phyloP scores from a whole-genome alignment of 2,888 invertebrate species.

The Lasioglossum lativentre region DNA sequence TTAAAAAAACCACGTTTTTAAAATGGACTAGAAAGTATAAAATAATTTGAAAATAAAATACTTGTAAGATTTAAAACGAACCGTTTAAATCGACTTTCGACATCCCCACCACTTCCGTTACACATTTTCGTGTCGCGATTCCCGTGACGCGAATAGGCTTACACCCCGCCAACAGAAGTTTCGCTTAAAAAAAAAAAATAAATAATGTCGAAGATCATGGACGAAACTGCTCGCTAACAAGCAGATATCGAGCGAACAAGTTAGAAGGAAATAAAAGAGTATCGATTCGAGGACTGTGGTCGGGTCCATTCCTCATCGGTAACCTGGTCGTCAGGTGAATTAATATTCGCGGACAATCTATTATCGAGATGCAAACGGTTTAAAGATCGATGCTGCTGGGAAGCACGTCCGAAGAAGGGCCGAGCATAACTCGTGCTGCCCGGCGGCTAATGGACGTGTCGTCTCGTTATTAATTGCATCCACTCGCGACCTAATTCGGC shows the following conservation, averaged over 20 bases:
- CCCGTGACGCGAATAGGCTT: no score
- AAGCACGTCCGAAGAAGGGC: constrained; percentile 32
- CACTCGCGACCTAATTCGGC: constrained; percentile 67
- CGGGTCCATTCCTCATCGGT: constrained; percentile 14
- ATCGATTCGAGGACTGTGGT: constrained; percentile 22
- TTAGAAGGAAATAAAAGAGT: constrained; percentile 23
- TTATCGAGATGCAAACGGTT: constrained; percentile 54
- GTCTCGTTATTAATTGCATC: constrained; percentile 71
- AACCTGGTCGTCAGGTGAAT: constrained; percentile 39
- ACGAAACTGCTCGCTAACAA: not conserved
- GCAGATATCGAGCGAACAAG: not conserved
- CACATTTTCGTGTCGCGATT: no score
- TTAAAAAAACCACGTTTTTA: no score
- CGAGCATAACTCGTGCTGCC: constrained; percentile 27
- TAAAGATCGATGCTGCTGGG: constrained; percentile 46
- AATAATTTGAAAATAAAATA: no score
- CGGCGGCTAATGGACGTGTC: constrained; percentile 69
- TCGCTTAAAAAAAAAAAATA: no score
- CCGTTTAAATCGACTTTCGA: no score
- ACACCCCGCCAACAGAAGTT: no score
- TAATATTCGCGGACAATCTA: constrained; percentile 51
- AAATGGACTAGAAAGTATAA: no score
- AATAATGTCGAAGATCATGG: not conserved
- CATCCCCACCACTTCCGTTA: no score
- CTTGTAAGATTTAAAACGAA: no score